These are phyloP conservation scores for Chaetodon trifasciatus DNA, from an alignment of 2,797 vertebrate species.

Conservation along the genomic window DNA sequence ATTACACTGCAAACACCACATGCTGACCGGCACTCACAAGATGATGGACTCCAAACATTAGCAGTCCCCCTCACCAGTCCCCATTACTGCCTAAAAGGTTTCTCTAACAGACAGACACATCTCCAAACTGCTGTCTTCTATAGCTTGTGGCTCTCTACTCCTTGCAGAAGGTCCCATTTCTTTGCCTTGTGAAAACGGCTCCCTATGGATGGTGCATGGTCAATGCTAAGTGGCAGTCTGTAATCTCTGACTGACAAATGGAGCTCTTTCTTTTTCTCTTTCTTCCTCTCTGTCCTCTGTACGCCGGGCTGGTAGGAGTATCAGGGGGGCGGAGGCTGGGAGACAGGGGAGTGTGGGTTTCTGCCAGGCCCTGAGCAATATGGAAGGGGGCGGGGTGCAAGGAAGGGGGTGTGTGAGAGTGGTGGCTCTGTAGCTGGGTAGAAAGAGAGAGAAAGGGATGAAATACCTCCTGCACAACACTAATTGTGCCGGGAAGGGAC, in stretches of 20 bases:
- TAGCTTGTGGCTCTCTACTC: slow-evolving; percentile 28
- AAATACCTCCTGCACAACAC: slow-evolving; percentile 46
- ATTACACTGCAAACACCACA: slow-evolving; percentile 98
- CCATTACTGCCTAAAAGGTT: slow-evolving; percentile 50
- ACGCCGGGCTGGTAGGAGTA: slow-evolving; percentile 74
- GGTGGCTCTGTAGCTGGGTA: slow-evolving; percentile 63
- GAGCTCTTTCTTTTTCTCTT: slow-evolving; percentile 70
- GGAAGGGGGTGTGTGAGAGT: slow-evolving; percentile 67
- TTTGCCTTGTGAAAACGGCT: slow-evolving; percentile 58
- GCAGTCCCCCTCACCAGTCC: slow-evolving; percentile 51
- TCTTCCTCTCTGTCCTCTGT: slow-evolving; percentile 65
- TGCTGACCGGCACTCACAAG: slow-evolving; percentile 79
- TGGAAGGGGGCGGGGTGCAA: slow-evolving; percentile 77
- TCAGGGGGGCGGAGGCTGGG: slow-evolving; percentile 74
- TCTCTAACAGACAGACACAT: slow-evolving; percentile 40
- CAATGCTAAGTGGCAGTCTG: slow-evolving; percentile 64
- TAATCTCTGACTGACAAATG: slow-evolving; percentile 76
- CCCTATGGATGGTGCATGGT: slow-evolving; percentile 55
- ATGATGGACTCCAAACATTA: slow-evolving; percentile 69
- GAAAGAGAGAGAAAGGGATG: slow-evolving; percentile 49
- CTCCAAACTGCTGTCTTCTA: slow-evolving; percentile 49
- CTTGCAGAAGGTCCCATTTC: slow-evolving; percentile 69
- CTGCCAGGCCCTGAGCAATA: slow-evolving; percentile 74
- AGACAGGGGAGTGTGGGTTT: slow-evolving; percentile 70
- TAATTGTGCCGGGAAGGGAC: slow-evolving; percentile 31